A percentile compares a stretch with the other conserved stretches of the same genome.
Evolutionary conservation across 2,113 vertebrate genomes (phyloP).

Genomic region (Phaethornis superciliosus): DNA sequence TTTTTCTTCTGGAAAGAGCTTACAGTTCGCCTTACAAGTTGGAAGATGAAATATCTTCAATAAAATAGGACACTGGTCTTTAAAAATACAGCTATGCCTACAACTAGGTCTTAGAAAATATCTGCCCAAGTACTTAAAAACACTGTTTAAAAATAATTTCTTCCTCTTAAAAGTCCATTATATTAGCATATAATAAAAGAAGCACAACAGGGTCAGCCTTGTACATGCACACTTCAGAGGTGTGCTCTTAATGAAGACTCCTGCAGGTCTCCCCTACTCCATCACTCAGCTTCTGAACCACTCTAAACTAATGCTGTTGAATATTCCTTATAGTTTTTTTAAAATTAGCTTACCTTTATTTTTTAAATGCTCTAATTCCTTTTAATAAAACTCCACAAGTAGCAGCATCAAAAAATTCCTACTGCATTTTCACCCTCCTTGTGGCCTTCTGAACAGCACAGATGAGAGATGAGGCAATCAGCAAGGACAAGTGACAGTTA

Average conservation of each 20-base stretch:
- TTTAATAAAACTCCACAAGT: not conserved
- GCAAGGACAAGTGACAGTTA: not conserved
- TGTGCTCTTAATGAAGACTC: not conserved
- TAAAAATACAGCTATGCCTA: not conserved
- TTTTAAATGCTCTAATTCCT: not conserved
- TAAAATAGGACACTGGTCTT: not conserved
- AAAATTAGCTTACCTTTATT: not conserved
- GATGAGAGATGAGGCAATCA: not conserved
- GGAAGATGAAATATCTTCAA: not conserved
- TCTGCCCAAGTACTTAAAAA: not conserved
- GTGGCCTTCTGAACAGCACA: not conserved
- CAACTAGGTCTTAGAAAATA: not conserved
- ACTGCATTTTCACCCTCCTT: not conserved
- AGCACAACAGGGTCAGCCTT: not conserved
- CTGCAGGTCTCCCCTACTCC: not conserved
- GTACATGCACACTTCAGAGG: not conserved
- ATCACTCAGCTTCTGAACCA: not conserved
- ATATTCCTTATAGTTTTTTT: not conserved
- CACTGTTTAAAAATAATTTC: not conserved
- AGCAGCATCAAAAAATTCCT: not conserved
- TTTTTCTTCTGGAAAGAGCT: not conserved
- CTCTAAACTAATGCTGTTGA: not conserved
- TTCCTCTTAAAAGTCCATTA: not conserved
- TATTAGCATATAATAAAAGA: not conserved
- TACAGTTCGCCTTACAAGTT: not conserved